These are phyloP conservation scores for Drosophila pegasa DNA, from an alignment of 2,888 invertebrate species.

Conservation along the genomic window DNA sequence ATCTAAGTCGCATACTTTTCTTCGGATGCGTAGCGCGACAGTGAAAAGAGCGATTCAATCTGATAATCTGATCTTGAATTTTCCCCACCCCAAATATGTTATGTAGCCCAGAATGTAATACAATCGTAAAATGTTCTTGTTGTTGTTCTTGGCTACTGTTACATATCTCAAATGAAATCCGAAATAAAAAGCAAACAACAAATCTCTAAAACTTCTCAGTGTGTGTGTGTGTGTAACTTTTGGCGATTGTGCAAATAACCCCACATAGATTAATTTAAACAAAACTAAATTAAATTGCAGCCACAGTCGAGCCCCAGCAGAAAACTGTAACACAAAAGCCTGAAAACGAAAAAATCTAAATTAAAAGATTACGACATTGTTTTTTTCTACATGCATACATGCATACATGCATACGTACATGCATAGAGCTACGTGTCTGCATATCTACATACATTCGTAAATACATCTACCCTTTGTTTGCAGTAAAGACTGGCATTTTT, in stretches of 20 bases:
- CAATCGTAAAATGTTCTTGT: constrained; percentile 8
- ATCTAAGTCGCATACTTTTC: constrained; percentile 32
- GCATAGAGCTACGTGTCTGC: constrained; percentile 16
- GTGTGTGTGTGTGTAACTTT: constrained; percentile 16
- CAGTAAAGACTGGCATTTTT: constrained; percentile 51
- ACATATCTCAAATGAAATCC: constrained; percentile 12
- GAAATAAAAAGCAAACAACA: constrained; percentile 38
- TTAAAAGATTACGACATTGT: constrained; percentile 73
- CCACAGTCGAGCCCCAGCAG: constrained; percentile 32
- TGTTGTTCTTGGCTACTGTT: constrained; percentile 17
- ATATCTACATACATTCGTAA: constrained; percentile 14
- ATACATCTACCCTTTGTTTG: constrained; percentile 45
- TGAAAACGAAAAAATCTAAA: constrained; percentile 63
- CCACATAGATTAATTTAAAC: constrained; percentile 40
- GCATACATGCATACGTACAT: constrained; percentile 13
- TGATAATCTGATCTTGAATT: constrained; percentile 37
- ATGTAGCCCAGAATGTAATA: constrained; percentile 2
- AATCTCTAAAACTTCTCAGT: not conserved
- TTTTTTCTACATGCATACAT: constrained; percentile 49
- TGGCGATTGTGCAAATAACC: constrained; percentile 45
- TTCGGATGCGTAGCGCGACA: constrained; percentile 35
- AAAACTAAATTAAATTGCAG: constrained; percentile 46
- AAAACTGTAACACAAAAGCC: constrained; percentile 69
- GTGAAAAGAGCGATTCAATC: constrained; percentile 47
- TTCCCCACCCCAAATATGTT: not conserved